A percentile compares a stretch with the other conserved stretches of the same genome.
Conservation (phyloP, 1,140 invertebrate genomes). For the Calephelis nemesis region DNA sequence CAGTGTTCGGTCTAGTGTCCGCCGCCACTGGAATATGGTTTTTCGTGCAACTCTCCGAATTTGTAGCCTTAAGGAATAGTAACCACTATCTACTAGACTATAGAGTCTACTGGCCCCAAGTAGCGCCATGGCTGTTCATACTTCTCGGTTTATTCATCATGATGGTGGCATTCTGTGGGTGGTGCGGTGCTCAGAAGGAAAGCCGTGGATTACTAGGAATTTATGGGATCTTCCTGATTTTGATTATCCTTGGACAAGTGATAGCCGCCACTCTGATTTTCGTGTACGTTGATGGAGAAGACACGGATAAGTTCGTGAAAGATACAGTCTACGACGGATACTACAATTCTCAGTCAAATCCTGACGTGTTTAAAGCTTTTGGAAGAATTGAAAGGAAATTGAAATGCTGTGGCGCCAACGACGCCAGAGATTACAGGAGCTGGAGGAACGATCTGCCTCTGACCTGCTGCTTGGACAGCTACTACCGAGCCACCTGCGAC, state of each 20-base stretch:
- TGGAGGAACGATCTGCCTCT: slow-evolving; percentile 69
- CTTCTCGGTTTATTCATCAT: slow-evolving; percentile 62
- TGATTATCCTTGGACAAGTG: slow-evolving; percentile 59
- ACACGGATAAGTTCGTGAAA: slow-evolving; percentile 68
- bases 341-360: slow-evolving; percentile 68
- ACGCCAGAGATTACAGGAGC: slow-evolving; percentile 67
- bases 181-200: slow-evolving; percentile 61
- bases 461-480: slow-evolving; percentile 65
- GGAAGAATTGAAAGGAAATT: slow-evolving; percentile 67
- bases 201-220: slow-evolving; percentile 64
- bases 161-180: slow-evolving; percentile 65
- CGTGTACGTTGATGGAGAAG: slow-evolving; percentile 68
- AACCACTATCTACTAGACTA: slow-evolving; percentile 73
- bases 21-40: slow-evolving; percentile 71
- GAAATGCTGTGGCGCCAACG: slow-evolving; percentile 69
- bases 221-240: slow-evolving; percentile 57
- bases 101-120: slow-evolving; percentile 71
- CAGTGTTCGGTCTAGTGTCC: slow-evolving; percentile 62
- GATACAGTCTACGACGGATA: slow-evolving; percentile 73
- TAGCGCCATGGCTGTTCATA: slow-evolving; percentile 73
- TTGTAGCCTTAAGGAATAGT: slow-evolving; percentile 61
- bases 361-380: slow-evolving; percentile 61
- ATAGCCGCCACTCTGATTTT: slow-evolving; percentile 65
- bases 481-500: slow-evolving; percentile 63
- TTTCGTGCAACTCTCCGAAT: slow-evolving; percentile 68